These are phyloP conservation scores for Lochmaea capreae DNA, from an alignment of 2,888 invertebrate species.

Conservation along the genomic window DNA sequence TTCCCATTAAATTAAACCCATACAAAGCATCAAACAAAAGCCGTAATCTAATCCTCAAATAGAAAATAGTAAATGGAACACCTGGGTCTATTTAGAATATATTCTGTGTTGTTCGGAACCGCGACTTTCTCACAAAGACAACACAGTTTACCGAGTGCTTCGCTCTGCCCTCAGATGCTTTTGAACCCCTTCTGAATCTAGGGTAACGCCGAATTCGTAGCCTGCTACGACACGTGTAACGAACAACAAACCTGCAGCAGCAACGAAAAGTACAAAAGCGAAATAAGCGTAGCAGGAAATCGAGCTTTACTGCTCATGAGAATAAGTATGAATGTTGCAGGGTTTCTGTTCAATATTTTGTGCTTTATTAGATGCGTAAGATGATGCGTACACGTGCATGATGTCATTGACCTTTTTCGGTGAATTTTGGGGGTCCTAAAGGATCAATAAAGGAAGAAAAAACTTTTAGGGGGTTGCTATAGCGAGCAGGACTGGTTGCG, in stretches of 20 bases:
- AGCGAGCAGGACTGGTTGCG: conserved; percentile 38
- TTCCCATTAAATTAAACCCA: background rate
- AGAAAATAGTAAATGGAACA: background rate
- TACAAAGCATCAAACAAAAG: background rate
- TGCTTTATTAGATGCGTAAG: background rate
- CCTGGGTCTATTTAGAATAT: background rate
- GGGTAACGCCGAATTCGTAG: conserved; percentile 59
- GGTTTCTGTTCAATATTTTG: background rate
- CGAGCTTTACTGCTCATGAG: background rate
- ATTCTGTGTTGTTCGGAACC: conserved; percentile 8
- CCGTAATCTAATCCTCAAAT: background rate
- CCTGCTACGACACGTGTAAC: conserved; percentile 59
- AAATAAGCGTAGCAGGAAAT: background rate
- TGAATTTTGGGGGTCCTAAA: conserved; percentile 45
- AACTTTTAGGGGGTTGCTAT: conserved; percentile 44
- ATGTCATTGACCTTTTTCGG: conserved; percentile 53
- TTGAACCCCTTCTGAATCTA: conserved; percentile 56
- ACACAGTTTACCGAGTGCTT: conserved; percentile 36
- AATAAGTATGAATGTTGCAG: background rate
- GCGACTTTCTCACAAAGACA: conserved; percentile 38
- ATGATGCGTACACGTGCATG: conserved; percentile 50
- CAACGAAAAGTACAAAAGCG: background rate
- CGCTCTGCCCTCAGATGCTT: conserved; percentile 40
- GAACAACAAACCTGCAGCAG: conserved; percentile 11
- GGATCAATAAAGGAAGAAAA: conserved; percentile 43